Conservation (phyloP, 2,797 vertebrate genomes). For the Phalanger gymnotis region DNA sequence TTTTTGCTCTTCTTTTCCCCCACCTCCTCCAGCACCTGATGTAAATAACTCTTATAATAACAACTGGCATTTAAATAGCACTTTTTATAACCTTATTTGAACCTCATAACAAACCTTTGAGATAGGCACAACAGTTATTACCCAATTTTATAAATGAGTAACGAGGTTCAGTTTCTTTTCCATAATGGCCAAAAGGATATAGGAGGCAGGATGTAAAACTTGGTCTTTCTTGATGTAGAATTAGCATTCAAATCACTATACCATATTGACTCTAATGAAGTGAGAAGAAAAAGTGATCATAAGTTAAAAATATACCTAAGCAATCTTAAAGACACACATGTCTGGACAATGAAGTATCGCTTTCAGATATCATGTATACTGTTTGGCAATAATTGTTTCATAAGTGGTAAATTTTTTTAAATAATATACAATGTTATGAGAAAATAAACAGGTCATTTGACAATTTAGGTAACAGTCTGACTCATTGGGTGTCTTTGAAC, state of each 20-base stretch:
- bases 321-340: not conserved
- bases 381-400: not conserved
- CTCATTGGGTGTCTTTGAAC: constrained; percentile 22
- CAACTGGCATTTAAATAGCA: not conserved
- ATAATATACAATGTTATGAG: constrained; percentile 36
- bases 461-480: constrained; percentile 22
- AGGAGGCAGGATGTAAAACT: not conserved
- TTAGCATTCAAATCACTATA: not conserved
- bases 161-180: not conserved
- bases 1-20: not conserved
- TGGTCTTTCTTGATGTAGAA: not conserved
- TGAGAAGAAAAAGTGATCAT: not conserved
- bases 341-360: not conserved
- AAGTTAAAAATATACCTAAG: not conserved
- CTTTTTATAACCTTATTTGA: not conserved
- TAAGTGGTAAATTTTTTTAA: constrained; percentile 33
- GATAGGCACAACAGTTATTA: not conserved
- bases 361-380: not conserved
- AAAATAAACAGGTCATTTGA: constrained; percentile 22
- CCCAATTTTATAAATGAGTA: not conserved
- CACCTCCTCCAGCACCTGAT: not conserved
- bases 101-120: not conserved
- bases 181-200: not conserved
- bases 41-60: not conserved
- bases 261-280: not conserved